Base-by-base conservation (phyloP, 2,797 vertebrate species). In the Zalophus californianus region DNA sequence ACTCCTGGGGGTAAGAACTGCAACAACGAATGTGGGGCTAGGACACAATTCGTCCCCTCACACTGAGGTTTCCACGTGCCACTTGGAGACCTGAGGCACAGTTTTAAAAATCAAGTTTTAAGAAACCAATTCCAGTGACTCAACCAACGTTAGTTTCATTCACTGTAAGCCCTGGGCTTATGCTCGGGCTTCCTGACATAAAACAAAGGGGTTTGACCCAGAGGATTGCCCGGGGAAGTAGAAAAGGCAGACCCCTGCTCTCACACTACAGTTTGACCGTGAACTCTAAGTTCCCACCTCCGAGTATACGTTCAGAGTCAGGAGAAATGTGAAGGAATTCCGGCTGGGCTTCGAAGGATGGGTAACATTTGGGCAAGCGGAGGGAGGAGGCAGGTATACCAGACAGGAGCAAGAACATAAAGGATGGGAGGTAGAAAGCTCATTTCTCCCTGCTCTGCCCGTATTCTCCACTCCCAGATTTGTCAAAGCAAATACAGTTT, bases 31-130 rank as follows among this genome's bases (percentile, higher is more conserved):
- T 66, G n/a, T 58, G 20, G 18, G 2, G 27, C 25, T 35, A 62
- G 38, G 41, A 15, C 14, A 56, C 21, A 38, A 1, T 78, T 92
- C 48, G 41, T 21, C 5, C n/a, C 38, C 75, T 66, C 35, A 4
- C 29, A 29, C 16, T 58, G 50, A 48, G 48, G 21, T 52, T 94
- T 75, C 35, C n/a, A 73, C 18, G 20, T 78, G 54, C 27, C 23
- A 62, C 25, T 10, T 29, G 7, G 44, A 52, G 27, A 90, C 48
- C n/a, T n/a, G 72, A 35, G 41, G 2, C 20, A 23, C 79, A 54
- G 25, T 54, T 54, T 92, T 84, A 50, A 16, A 48, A 75, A 70
- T 73, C n/a, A 89, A 78, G 29, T 95, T 78, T 75, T 77, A 96
- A 78, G 68, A 94, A 83, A 75, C 48, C 48, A 52, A 70, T n/a